Evolutionary conservation across 2,797 vertebrate species (phyloP).

Genomic region (Acipenser ruthenus): DNA sequence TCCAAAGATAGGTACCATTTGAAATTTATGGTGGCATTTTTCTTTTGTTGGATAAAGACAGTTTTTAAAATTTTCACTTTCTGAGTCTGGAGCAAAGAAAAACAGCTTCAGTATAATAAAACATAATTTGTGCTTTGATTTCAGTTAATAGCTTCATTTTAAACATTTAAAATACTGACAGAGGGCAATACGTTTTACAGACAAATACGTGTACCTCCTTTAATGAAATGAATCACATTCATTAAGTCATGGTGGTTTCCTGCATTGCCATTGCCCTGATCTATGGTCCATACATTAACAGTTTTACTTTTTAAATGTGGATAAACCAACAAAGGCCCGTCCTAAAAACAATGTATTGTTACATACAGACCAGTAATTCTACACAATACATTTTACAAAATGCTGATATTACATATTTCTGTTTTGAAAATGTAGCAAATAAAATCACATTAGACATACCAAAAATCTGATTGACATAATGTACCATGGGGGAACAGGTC

Average conservation of each 20-base stretch:
- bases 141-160: neutral
- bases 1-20: conserved; percentile 40
- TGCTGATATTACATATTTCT: too few relatives aligned
- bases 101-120: conserved; percentile 2
- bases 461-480: conserved; percentile 59
- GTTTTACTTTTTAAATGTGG: too few relatives aligned
- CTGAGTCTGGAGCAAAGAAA: conserved; percentile 9
- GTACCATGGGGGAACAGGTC: conserved; percentile 65
- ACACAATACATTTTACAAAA: too few relatives aligned
- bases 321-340: too few relatives aligned
- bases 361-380: too few relatives aligned
- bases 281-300: too few relatives aligned
- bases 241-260: too few relatives aligned
- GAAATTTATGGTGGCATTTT: conserved; percentile 56
- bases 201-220: too few relatives aligned
- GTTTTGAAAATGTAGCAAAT: neutral
- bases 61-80: conserved; percentile 30
- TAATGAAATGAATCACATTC: too few relatives aligned
- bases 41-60: conserved; percentile 54
- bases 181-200: too few relatives aligned
- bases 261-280: too few relatives aligned
- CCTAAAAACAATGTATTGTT: too few relatives aligned
- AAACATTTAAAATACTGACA: neutral
- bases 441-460: conserved; percentile 54
- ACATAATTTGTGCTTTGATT: neutral